Conservation (phyloP, 1,140 invertebrate species). For the Ridgeia piscesae region DNA sequence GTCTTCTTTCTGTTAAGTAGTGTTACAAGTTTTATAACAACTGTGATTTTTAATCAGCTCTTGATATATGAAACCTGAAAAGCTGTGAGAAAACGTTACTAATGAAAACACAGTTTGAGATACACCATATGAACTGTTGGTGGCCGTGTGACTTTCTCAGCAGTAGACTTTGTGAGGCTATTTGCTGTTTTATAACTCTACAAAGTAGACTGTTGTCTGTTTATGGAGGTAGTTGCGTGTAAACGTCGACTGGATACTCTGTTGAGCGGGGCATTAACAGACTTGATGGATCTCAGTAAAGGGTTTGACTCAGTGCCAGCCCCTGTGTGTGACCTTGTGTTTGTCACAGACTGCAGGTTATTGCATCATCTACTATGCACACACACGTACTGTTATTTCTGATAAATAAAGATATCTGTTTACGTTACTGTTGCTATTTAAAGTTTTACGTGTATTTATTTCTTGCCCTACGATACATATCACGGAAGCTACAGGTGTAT, state of each 20-base stretch:
- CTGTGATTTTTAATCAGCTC: not conserved
- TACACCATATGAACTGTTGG: not conserved
- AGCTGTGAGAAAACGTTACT: not conserved
- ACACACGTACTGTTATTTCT: not conserved
- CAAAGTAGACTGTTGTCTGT: not conserved
- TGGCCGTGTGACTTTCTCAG: not conserved
- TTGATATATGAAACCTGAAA: not conserved
- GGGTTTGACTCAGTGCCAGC: not conserved
- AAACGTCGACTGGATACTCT: not conserved
- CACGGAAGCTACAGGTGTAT: not conserved
- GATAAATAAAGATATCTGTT: not conserved
- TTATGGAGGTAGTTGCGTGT: not conserved
- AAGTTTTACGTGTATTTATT: not conserved
- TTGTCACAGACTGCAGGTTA: not conserved
- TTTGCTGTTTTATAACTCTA: not conserved
- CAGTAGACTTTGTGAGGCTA: not conserved
- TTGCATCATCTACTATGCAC: not conserved
- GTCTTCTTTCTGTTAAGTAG: not conserved
- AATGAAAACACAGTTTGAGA: not conserved
- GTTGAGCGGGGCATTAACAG: not conserved
- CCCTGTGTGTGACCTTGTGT: not conserved
- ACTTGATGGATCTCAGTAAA: not conserved
- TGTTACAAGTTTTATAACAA: not conserved
- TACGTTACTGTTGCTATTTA: not conserved
- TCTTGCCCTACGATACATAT: not conserved